Base-by-base conservation (phyloP, 1,140 invertebrate genomes). In the Euwallacea fornicatus region DNA sequence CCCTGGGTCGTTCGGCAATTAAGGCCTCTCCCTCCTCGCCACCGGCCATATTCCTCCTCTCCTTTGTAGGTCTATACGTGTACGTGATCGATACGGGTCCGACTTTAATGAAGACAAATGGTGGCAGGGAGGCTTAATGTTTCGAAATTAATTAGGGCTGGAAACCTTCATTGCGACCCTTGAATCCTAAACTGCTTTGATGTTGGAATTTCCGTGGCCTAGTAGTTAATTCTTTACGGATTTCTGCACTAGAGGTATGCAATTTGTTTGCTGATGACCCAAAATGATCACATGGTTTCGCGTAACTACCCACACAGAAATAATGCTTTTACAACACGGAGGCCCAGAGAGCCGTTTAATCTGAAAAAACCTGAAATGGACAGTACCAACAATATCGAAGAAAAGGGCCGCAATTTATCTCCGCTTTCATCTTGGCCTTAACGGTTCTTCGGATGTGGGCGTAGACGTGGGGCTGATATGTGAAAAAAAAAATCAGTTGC, bases 341-440 rank as follows among this genome's bases (percentile, higher is more conserved):
- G 1, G 4, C 21, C 21, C 21, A 33, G 21, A 33, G 4, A 33
- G 21, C 21, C 21, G 21, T 33, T 33, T 33, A 33, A 33, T 33
- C 21, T 33, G 21, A 33, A 33, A 4, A 33, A 60, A 9, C 42
- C 42, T 60, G 7, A 60, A 42, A 58, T 21, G 10, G 15, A 15
- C 15, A 33, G n/a, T 13, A 6, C 10, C 33, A 21, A 58, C 21
- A 7, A 58, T 16, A 15, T 7, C n/a, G 55, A 0, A 15, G 21
- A 62, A 62, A 62, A 62, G 60, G 42, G 46, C 60, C 42, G 42
- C 60, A 46, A 46, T 62, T 46, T 33, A 33, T 33, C 21, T 64
- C 62, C 42, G 43, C 21, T 64, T 64, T 47, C 44, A 64, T 64
- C 62, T 64, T 64, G 62, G 62, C 42, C 62, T 64, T 64, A 64